These are phyloP conservation scores for Ctena decussata DNA, from an alignment of 2,888 invertebrate species.

Conservation along the genomic window DNA sequence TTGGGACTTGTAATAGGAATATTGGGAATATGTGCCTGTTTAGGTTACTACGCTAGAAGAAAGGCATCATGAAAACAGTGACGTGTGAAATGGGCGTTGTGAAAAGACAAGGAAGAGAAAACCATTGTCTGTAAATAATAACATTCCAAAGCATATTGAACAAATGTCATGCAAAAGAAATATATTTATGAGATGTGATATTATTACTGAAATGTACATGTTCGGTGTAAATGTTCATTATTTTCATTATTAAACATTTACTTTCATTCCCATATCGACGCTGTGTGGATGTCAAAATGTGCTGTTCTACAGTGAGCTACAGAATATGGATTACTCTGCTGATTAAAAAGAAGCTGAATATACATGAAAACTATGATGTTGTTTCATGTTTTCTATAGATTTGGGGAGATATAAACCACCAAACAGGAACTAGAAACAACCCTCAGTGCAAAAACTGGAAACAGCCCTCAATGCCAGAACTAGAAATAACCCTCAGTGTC, in stretches of 20 bases:
- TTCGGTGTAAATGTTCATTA: background rate
- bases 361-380: too few species aligned
- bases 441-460: too few species aligned
- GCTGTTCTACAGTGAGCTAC: too few species aligned
- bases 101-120: background rate
- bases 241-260: background rate
- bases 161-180: background rate
- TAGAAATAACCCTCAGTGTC: too few species aligned
- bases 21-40: conserved; percentile 86
- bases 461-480: too few species aligned
- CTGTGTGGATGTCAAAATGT: too few species aligned
- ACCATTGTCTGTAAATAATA: background rate
- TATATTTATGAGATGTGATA: background rate
- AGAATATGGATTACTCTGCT: too few species aligned
- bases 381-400: too few species aligned
- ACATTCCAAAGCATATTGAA: background rate
- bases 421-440: too few species aligned
- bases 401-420: too few species aligned
- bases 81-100: background rate
- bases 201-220: background rate
- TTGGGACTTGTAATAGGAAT: conserved; percentile 86
- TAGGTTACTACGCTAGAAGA: conserved; percentile 86
- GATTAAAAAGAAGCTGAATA: too few species aligned
- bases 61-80: conserved; percentile 56
- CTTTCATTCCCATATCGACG: too few species aligned